phyloP scores from a whole-genome alignment of 2,113 vertebrate genomes.

The Eurypyga helias region DNA sequence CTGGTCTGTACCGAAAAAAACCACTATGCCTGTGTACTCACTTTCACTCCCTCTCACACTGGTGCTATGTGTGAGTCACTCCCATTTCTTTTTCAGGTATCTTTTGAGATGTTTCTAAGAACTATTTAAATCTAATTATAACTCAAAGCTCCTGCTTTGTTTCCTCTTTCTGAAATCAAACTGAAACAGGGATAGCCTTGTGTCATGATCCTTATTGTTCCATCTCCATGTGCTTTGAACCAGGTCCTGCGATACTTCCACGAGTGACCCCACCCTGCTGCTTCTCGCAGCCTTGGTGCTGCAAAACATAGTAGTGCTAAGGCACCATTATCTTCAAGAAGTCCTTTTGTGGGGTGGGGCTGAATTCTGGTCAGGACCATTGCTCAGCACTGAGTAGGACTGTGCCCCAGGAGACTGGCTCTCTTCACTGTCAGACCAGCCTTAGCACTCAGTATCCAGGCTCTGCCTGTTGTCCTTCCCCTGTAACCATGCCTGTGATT shows the following conservation, averaged over 20 bases:
- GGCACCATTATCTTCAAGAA: neutral
- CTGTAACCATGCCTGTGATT: neutral
- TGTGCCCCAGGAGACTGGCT: neutral
- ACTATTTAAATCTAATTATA: neutral
- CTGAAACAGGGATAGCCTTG: neutral
- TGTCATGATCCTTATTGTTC: neutral
- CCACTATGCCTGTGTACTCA: neutral
- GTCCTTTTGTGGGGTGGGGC: neutral
- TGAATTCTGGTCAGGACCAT: neutral
- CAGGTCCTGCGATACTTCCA: neutral
- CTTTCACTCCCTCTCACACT: neutral
- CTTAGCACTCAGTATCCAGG: neutral
- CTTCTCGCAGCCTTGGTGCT: neutral
- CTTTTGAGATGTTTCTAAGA: neutral
- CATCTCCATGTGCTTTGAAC: neutral
- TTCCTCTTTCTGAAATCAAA: neutral
- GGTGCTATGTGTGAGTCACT: neutral
- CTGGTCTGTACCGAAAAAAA: neutral
- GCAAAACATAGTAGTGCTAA: neutral
- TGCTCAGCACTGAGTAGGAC: neutral
- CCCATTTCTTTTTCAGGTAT: neutral
- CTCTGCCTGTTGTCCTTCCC: neutral
- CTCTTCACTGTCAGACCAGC: neutral
- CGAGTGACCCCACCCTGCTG: neutral
- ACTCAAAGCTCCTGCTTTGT: neutral